Base-by-base conservation (phyloP, 2,113 vertebrate genomes). In the Procavia capensis region DNA sequence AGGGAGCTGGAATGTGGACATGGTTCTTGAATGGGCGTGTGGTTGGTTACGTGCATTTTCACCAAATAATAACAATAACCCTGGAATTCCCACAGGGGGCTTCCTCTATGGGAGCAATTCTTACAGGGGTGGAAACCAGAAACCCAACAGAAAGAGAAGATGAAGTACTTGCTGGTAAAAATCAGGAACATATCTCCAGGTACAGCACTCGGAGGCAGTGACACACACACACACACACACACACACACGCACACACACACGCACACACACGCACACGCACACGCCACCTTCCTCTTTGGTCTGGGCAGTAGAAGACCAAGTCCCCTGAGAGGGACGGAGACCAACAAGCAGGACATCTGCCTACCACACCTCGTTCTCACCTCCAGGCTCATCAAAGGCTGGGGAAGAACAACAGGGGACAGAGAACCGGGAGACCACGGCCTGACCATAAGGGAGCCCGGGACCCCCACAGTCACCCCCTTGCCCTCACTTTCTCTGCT, bases 91-190 rank as follows among this genome's bases (percentile, higher is more conserved):
- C 76, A 70, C 0, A 78, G 81, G 85, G 25, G 10, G 85, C 29
- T 81, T 70, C 47, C 75, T 85, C 29, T 17, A 16, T 43, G 9
- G 41, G 66, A 31, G 68, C 31, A 81, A 19, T 64, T 70, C 68
- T 72, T 70, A 68, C 36, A 92, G 68, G 61, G 43, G 34, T 54
- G 64, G 59, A 82, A 68, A 86, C 76, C 85, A 87, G 24, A 86
- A 19, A 64, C 70, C 80, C 2, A 27, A 50, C 43, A 59, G 9
- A 72, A 4, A 59, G 9, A 20, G 41, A 27, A 39, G n/a, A 7
- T 2, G 80, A 43, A 29, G 41, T 24, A 9, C 4, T 29, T 79
- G 24, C 63, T 27, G 4, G 24, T 17, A 41, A 41, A 27, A 76
- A 63, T n/a, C 27, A 76, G 39, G 27, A 59, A n/a, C 36, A 10